These are phyloP conservation scores for Leptinotarsa undecemlineata DNA, from an alignment of 1,140 invertebrate species.

Conservation along the genomic window DNA sequence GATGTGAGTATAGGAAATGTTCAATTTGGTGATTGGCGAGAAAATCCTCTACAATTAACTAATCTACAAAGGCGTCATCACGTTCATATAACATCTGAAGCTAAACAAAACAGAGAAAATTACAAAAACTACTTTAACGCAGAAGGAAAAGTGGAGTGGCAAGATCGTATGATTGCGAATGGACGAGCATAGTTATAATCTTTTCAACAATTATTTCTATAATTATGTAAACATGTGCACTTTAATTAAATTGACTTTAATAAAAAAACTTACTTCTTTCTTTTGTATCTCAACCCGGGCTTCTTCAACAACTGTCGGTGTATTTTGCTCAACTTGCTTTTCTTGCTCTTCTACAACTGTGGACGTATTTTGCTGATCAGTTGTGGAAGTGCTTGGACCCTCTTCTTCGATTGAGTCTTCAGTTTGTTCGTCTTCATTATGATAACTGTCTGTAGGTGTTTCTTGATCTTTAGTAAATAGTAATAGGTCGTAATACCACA, in stretches of 20 bases:
- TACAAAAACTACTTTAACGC: constrained; percentile 16
- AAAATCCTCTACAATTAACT: background rate
- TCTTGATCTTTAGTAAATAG: constrained; percentile 24
- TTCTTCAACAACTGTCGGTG: background rate
- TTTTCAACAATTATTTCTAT: background rate
- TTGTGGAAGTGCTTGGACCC: background rate
- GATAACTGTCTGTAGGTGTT: background rate
- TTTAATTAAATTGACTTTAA: background rate
- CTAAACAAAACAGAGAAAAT: background rate
- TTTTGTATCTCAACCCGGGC: background rate
- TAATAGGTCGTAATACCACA: constrained; percentile 26
- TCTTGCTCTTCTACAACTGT: background rate
- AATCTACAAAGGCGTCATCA: background rate
- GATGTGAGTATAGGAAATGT: background rate
- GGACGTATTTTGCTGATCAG: background rate
- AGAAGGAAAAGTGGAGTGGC: constrained; percentile 10
- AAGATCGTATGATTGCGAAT: constrained; percentile 14
- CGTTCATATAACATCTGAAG: too few species aligned
- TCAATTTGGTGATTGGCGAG: constrained; percentile 13
- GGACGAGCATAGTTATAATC: constrained; percentile 11
- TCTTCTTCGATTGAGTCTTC: too few species aligned
- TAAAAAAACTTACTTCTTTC: background rate
- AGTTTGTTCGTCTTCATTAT: background rate
- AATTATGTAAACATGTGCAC: background rate
- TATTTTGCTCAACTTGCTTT: background rate